Conservation (phyloP, 2,888 invertebrate species). For the Oligia strigilis region DNA sequence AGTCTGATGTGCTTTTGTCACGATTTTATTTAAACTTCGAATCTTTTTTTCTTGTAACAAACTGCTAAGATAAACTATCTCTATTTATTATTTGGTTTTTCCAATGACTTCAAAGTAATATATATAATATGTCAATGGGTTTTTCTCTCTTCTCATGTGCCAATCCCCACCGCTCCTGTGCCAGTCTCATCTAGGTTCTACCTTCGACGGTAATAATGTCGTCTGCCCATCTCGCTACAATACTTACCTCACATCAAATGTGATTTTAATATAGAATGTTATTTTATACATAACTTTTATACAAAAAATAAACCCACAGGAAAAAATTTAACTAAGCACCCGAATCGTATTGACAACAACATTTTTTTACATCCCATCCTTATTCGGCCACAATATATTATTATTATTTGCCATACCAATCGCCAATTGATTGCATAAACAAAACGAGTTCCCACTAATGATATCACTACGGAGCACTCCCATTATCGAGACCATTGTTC, state of each 20-base stretch:
- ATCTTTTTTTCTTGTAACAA: background rate
- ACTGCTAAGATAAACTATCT: background rate
- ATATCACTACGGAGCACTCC: conserved; percentile 49
- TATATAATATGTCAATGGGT: too few species aligned
- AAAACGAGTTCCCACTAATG: conserved; percentile 53
- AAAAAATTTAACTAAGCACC: background rate
- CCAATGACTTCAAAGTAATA: too few species aligned
- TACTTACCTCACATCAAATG: background rate
- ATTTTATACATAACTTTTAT: background rate
- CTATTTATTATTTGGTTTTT: too few species aligned
- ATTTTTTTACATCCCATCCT: background rate
- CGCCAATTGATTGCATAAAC: conserved; percentile 35
- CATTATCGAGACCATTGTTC: conserved; percentile 66
- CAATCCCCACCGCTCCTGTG: background rate
- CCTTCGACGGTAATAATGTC: too few species aligned
- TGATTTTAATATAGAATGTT: background rate
- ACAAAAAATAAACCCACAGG: background rate
- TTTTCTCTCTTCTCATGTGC: background rate
- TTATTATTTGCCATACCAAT: conserved; percentile 10
- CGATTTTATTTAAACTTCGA: conserved; percentile 13
- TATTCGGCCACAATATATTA: background rate
- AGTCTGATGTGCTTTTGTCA: conserved; percentile 27
- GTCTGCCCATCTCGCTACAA: too few species aligned
- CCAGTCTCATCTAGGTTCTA: background rate
- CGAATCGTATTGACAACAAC: background rate